phyloP scores from a whole-genome alignment of 2,113 vertebrate genomes.

The Zeus faber region DNA sequence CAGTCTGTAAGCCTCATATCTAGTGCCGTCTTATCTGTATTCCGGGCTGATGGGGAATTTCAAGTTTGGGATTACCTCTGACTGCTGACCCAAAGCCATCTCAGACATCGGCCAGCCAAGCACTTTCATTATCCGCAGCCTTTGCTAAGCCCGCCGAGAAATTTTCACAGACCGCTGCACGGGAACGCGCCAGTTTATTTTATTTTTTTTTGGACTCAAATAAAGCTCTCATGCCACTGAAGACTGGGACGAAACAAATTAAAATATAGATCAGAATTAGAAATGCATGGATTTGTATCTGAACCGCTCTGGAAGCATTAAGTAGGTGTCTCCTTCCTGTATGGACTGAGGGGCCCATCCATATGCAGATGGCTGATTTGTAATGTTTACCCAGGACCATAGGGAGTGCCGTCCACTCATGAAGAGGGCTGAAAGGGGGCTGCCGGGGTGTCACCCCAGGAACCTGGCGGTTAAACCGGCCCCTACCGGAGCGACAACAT shows the following conservation, averaged over 20 bases:
- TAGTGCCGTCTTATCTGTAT: slow-evolving; percentile 71
- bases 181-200: too few relatives aligned
- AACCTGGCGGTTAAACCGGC: slow-evolving; percentile 53
- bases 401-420: slow-evolving; percentile 53
- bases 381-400: slow-evolving; percentile 64
- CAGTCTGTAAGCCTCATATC: slow-evolving; percentile 55
- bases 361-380: slow-evolving; percentile 69
- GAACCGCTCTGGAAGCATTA: slow-evolving; percentile 12
- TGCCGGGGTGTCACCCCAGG: slow-evolving; percentile 63
- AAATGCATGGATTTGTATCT: slow-evolving; percentile 30
- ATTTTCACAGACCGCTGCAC: too few relatives aligned
- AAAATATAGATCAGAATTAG: slow-evolving; percentile 42
- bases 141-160: slow-evolving; percentile 25
- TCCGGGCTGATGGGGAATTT: slow-evolving; percentile 68
- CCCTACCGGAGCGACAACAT: slow-evolving; percentile 59
- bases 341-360: slow-evolving; percentile 56
- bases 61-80: slow-evolving; percentile 69
- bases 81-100: slow-evolving; percentile 68
- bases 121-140: slow-evolving; percentile 49
- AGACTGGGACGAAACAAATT: background rate
- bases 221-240: background rate
- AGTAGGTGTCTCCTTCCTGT: slow-evolving; percentile 59
- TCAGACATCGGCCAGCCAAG: slow-evolving; percentile 20
- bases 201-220: too few relatives aligned
- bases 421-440: slow-evolving; percentile 57